Base-by-base conservation (phyloP, 2,888 invertebrate genomes). In the Scotopteryx bipunctaria region DNA sequence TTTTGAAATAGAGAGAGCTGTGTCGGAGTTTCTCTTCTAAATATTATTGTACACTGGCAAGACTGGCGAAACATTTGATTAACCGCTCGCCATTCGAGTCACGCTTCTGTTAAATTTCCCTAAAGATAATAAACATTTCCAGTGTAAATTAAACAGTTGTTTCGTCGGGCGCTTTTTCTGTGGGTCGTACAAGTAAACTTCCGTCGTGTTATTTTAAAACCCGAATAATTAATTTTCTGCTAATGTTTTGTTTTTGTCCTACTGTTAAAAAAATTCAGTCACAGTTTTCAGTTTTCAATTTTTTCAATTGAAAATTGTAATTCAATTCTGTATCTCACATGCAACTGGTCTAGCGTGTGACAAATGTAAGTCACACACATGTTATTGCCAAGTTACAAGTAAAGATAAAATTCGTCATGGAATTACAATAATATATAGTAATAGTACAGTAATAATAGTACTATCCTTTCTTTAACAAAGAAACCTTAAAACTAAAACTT, bases 61-160 rank as follows among this genome's bases (percentile, higher is more conserved):
- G 51, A 41, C 57, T 46, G 53, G 48, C 45, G 57, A 51, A 61
- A 61, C 61, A 61, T 61, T 61, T 75, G 77, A 80, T 72, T 80
- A 74, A 82, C 66, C 66, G 66, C 71, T 72, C 67, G 61, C 64
- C 66, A 82, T 70, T 75, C 81, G 46, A 65, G 83, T 78, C 86
- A 86, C 86, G 86, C 73, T 69, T 75, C 69, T 61, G 78, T 71
- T 77, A 77, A 84, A 85, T 86, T 84, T 84, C 81, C 83, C 84
- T 78, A 80, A 86, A 84, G 84, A 83, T 85, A 85, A 86, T 83
- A 83, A 84, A 84, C 78, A 81, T 78, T 74, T 77, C 72, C 63
- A 66, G 78, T 76, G 72, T 76, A 81, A 86, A 84, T 85, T 82
- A 83, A 84, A 83, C 83, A 78, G 77, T 77, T 78, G 77, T 78